Conservation (phyloP, 1,140 invertebrate genomes). For the Lucilia cuprina region DNA sequence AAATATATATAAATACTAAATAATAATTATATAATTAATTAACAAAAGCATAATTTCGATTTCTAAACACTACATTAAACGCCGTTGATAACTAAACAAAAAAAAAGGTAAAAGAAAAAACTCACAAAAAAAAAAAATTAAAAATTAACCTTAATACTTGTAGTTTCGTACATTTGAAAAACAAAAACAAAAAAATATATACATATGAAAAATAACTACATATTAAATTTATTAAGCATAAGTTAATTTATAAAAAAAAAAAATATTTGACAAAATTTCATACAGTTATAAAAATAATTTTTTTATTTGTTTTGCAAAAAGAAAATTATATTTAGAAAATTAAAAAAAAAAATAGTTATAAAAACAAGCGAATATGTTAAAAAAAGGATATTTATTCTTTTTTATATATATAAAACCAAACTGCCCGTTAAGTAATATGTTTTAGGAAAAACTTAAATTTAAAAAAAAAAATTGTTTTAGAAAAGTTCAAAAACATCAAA, state of each 20-base stretch:
- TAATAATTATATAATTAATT: slow-evolving; percentile 5
- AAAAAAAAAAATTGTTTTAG: neutral
- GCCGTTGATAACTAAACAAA: neutral
- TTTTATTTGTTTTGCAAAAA: slow-evolving; percentile 9
- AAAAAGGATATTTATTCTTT: neutral
- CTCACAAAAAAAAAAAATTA: neutral
- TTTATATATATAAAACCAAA: neutral
- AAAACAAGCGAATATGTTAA: neutral
- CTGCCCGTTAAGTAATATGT: neutral
- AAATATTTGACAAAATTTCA: slow-evolving; percentile 15
- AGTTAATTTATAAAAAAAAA: slow-evolving; percentile 15
- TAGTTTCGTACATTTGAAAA: slow-evolving; percentile 23
- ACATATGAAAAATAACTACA: neutral
- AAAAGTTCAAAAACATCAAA: neutral
- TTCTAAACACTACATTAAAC: neutral
- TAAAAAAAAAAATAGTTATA: neutral
- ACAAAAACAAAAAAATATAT: neutral
- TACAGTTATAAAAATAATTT: neutral
- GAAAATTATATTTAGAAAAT: neutral
- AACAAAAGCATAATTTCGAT: slow-evolving; percentile 9
- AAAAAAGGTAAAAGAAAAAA: neutral
- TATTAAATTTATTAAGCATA: neutral
- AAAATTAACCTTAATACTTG: slow-evolving; percentile 22
- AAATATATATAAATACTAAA: slow-evolving; percentile 17
- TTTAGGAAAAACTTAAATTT: neutral